phyloP scores from a whole-genome alignment of 2,888 invertebrate genomes.

The Epistrophe grossulariae region DNA sequence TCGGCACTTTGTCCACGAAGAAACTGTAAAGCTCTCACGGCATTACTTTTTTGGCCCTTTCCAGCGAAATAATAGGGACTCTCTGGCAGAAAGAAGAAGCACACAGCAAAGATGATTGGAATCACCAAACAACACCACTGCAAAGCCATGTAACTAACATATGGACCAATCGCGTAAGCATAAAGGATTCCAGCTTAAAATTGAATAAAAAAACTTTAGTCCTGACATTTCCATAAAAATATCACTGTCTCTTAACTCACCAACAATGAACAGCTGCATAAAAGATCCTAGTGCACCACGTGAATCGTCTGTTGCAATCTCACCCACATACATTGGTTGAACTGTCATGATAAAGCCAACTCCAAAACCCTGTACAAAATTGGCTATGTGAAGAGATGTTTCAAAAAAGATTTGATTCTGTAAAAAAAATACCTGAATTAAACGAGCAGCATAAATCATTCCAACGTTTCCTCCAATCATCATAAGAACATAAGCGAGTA shows the following conservation, averaged over 20 bases:
- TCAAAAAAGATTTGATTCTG: background rate
- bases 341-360: constrained; percentile 89
- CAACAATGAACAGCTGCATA: constrained; percentile 89
- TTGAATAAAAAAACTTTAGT: constrained; percentile 83
- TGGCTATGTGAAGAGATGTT: no score
- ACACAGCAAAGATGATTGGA: constrained; percentile 86
- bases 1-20: constrained; percentile 87
- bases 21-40: constrained; percentile 87
- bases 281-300: constrained; percentile 93
- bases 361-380: constrained; percentile 85
- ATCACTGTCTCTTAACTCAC: constrained; percentile 77
- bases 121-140: constrained; percentile 88
- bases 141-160: constrained; percentile 87
- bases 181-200: constrained; percentile 87
- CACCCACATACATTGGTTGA: constrained; percentile 94
- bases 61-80: constrained; percentile 89
- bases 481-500: constrained; percentile 89
- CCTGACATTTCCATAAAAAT: background rate
- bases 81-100: constrained; percentile 91
- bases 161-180: constrained; percentile 90
- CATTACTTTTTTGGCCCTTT: constrained; percentile 86
- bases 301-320: constrained; percentile 91
- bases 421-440: constrained; percentile 79
- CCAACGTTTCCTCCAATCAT: constrained; percentile 86
- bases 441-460: constrained; percentile 84